Conservation (phyloP, 2,113 vertebrate genomes). For the Eurystomus gularis region DNA sequence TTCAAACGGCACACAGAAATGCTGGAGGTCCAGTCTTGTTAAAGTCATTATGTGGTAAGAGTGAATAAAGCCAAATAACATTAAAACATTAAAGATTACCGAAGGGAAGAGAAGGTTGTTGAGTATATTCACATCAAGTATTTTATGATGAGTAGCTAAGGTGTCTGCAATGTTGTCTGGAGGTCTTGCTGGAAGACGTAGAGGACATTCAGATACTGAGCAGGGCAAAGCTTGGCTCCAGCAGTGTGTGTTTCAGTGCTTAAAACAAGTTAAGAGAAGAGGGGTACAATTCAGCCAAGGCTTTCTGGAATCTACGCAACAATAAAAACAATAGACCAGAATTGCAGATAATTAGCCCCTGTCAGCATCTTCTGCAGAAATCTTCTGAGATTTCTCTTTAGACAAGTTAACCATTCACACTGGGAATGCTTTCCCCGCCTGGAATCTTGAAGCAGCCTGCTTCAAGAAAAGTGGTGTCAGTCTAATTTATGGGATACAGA, state of each 20-base stretch:
- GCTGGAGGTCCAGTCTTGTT: neutral
- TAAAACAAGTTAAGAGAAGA: neutral
- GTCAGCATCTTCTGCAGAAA: neutral
- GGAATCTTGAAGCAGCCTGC: neutral
- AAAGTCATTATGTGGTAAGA: neutral
- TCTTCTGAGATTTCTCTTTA: neutral
- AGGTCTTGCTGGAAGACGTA: neutral
- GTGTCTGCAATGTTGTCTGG: neutral
- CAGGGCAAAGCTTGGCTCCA: neutral
- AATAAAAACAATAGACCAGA: neutral
- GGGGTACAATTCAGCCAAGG: neutral
- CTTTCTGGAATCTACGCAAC: neutral
- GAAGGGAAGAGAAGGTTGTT: neutral
- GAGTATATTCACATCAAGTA: neutral
- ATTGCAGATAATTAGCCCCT: neutral
- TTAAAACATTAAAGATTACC: neutral
- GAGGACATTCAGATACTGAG: neutral
- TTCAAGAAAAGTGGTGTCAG: neutral
- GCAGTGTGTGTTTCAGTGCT: neutral
- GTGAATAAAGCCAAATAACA: neutral
- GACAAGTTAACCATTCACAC: neutral
- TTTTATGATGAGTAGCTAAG: neutral
- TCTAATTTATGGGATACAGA: neutral
- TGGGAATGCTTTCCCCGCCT: accelerated
- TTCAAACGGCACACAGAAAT: neutral